Evolutionary conservation across 2,797 vertebrate genomes (phyloP), one percentile per base, ranked within the genome.

Genomic region (Periparus ater): DNA sequence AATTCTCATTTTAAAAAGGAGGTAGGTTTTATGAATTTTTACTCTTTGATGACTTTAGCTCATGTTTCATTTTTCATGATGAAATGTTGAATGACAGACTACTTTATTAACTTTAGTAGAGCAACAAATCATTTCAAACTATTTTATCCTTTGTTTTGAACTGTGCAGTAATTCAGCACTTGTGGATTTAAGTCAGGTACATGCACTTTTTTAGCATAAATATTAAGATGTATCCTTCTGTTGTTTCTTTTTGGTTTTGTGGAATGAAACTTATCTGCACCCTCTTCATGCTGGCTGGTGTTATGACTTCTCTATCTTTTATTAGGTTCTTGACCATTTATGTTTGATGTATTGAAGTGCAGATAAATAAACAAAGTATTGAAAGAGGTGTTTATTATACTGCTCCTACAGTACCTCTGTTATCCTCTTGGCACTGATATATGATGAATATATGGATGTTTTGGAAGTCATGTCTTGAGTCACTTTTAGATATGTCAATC

Each of bases 11-110:
- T 91, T 76, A 32, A 78, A 71, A 68, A 61, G 17, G 17, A 9
- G 8, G 4, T 38, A 36, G 1, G 16, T 10, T 58, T 85, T 67
- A 42, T 75, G 29, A 61, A 61, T 79, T 83, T 40, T 83, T 61
- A 14, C 14, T 61, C 14, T 83, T 61, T 44, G 19, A 18, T 40
- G 19, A 13, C 9, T 73, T 76, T 71, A 45, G 9, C 11, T 67
- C 1, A 0, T 71, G 53, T 53, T 83, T 68, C 3, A 2, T 34
- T 86, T 34, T 45, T 53, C 8, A 27, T 8, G 17, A 2, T 13
- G 16, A 13, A 79, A 55, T 48, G 23, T 29, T 83, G 61, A 80
- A 83, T 48, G 44, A 51, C 38, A 47, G 17, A 62, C 2, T 2
- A 22, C 44, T 71, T 70, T 6, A 1, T 38, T 76, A 8, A 14